A percentile compares a stretch with the other conserved stretches of the same genome.
Evolutionary conservation across 1,140 invertebrate species (phyloP).

Genomic region (Phthorimaea operculella): DNA sequence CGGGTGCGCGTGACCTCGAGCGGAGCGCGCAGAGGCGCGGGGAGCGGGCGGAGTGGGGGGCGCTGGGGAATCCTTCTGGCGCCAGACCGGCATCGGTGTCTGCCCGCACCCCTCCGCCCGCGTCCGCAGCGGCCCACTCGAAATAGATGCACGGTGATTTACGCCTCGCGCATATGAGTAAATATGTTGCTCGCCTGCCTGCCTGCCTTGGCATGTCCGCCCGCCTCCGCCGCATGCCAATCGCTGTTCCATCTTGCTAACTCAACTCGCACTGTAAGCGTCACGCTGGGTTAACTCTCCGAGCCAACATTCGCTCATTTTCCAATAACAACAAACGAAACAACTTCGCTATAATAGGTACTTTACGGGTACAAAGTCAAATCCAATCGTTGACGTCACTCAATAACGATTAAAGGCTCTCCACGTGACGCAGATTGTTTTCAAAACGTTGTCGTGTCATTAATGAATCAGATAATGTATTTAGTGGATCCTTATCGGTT

Average conservation of each 20-base stretch:
- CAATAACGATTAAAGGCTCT: not conserved
- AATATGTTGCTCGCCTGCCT: slow-evolving; percentile 52
- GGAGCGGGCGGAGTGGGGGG: slow-evolving; percentile 40
- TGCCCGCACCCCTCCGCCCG: slow-evolving; percentile 44
- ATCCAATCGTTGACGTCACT: not conserved
- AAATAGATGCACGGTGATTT: slow-evolving; percentile 67
- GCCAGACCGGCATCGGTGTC: slow-evolving; percentile 64
- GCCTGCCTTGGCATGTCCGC: slow-evolving; percentile 60
- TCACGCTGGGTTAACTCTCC: not conserved
- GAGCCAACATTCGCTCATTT: too few relatives aligned
- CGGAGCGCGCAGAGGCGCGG: not conserved
- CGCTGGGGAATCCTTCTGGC: slow-evolving; percentile 68
- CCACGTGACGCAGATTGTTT: slow-evolving; percentile 1
- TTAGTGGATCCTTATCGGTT: too few relatives aligned
- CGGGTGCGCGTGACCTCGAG: slow-evolving; percentile 4
- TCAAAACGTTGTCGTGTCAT: not conserved
- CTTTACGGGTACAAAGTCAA: not conserved
- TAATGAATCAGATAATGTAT: not conserved
- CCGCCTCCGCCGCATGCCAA: slow-evolving; percentile 46
- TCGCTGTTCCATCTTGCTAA: slow-evolving; percentile 25
- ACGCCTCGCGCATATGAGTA: slow-evolving; percentile 63
- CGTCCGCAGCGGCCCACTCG: slow-evolving; percentile 45
- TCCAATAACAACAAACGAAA: too few relatives aligned
- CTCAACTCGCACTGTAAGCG: not conserved
- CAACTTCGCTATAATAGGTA: too few relatives aligned